phyloP scores from a whole-genome alignment of 2,888 invertebrate species.

The Lochmaea capreae region DNA sequence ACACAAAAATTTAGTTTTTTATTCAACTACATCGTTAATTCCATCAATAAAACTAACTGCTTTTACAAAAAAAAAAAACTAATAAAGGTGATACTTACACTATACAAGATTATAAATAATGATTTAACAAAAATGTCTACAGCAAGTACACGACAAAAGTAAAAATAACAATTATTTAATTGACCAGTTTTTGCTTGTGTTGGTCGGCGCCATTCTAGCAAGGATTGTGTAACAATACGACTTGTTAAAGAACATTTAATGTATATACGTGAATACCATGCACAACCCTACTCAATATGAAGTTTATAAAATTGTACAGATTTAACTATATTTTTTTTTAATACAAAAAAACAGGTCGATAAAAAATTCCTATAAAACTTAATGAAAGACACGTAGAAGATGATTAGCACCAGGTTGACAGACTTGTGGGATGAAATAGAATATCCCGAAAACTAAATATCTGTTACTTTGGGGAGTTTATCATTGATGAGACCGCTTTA shows the following conservation, averaged over 20 bases:
- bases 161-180: constrained; percentile 13
- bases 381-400: constrained; percentile 57
- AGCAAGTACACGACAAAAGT: neutral
- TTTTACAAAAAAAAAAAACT: neutral
- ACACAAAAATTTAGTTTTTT: neutral
- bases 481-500: constrained; percentile 45
- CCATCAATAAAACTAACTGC: neutral
- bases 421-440: constrained; percentile 51
- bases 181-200: constrained; percentile 6
- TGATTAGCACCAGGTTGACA: constrained; percentile 58
- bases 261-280: neutral
- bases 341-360: neutral
- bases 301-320: neutral
- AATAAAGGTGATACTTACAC: neutral
- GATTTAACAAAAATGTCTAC: neutral
- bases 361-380: constrained; percentile 49
- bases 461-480: constrained; percentile 49
- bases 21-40: neutral
- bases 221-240: constrained; percentile 2
- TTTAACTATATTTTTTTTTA: no score
- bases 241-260: neutral
- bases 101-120: neutral
- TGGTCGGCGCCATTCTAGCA: neutral
- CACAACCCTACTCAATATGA: neutral
- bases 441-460: constrained; percentile 39